Percentiles rank a stretch among this genome's conserved stretches.
These are phyloP conservation scores for Thecophora atra DNA, from an alignment of 2,888 invertebrate species.

Conservation along the genomic window DNA sequence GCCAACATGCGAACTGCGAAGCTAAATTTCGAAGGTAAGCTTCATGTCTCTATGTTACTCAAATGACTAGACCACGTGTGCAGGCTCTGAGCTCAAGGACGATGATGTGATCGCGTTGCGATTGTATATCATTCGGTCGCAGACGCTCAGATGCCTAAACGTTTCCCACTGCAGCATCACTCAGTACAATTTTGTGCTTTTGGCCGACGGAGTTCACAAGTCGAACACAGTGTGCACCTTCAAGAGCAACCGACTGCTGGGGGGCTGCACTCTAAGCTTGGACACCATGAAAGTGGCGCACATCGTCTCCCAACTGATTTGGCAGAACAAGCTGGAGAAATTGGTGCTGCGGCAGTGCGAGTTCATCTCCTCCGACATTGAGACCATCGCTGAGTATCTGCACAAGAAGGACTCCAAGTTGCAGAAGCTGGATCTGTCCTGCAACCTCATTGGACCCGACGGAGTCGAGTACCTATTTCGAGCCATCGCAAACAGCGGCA, in stretches of 20 bases:
- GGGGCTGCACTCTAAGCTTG: slow-evolving; percentile 46
- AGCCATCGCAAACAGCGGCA: slow-evolving; percentile 47
- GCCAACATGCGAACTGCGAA: slow-evolving; percentile 45
- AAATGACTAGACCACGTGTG: neutral
- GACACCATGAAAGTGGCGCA: slow-evolving; percentile 56
- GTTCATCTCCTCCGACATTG: slow-evolving; percentile 58
- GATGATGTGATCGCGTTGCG: slow-evolving; percentile 46
- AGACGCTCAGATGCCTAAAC: slow-evolving; percentile 49
- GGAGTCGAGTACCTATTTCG: slow-evolving; percentile 55
- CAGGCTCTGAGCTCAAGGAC: slow-evolving; percentile 49
- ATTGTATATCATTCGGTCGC: slow-evolving; percentile 49
- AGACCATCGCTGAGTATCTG: slow-evolving; percentile 57
- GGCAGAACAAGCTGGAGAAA: slow-evolving; percentile 56
- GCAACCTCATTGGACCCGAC: slow-evolving; percentile 56
- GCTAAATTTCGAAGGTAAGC: slow-evolving; percentile 53
- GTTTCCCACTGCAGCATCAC: slow-evolving; percentile 53
- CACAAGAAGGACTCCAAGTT: slow-evolving; percentile 42
- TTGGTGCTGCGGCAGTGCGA: slow-evolving; percentile 57
- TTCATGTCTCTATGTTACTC: neutral
- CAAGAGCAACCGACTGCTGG: slow-evolving; percentile 53
- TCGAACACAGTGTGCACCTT: slow-evolving; percentile 51
- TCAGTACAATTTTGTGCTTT: slow-evolving; percentile 57
- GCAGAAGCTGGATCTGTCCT: slow-evolving; percentile 51
- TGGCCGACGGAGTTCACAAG: slow-evolving; percentile 62
- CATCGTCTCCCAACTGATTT: slow-evolving; percentile 54